Conservation (phyloP, 2,797 vertebrate species). For the Euphonia xanthogaster region DNA sequence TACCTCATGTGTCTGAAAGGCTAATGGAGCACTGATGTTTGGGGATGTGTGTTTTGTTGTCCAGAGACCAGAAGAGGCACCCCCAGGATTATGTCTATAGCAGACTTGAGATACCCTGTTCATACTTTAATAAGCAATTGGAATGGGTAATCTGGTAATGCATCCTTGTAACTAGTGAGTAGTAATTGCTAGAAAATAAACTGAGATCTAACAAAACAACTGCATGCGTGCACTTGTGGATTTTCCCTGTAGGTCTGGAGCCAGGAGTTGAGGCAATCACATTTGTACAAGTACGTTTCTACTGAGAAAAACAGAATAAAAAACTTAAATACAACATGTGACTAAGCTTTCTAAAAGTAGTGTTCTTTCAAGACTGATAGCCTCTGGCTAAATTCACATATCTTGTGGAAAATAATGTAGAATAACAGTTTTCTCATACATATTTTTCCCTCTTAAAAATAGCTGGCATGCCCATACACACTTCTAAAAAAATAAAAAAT, state of each 20-base stretch:
- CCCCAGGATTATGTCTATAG: constrained; percentile 13
- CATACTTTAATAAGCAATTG: constrained; percentile 39
- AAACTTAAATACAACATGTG: not conserved
- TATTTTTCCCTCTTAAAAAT: not conserved
- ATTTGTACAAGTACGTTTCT: not conserved
- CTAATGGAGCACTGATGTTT: constrained; percentile 38
- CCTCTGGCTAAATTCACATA: not conserved
- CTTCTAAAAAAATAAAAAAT: not conserved
- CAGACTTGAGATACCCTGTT: not conserved
- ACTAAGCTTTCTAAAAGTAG: not conserved
- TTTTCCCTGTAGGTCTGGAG: not conserved
- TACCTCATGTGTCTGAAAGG: constrained; percentile 60
- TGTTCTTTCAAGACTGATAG: not conserved
- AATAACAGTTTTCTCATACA: not conserved
- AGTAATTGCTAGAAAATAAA: constrained; percentile 47
- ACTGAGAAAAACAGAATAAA: not conserved
- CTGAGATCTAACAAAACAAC: not conserved
- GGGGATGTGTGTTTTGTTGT: constrained; percentile 22
- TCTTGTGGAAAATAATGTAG: not conserved
- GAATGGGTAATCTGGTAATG: not conserved
- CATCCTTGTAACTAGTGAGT: constrained; percentile 2
- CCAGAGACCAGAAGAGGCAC: constrained; percentile 48
- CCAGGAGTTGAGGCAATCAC: not conserved
- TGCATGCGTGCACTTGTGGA: not conserved
- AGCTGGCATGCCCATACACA: not conserved